Evolutionary conservation across 2,888 invertebrate genomes (phyloP).

Genomic region (Torymus texanus): DNA sequence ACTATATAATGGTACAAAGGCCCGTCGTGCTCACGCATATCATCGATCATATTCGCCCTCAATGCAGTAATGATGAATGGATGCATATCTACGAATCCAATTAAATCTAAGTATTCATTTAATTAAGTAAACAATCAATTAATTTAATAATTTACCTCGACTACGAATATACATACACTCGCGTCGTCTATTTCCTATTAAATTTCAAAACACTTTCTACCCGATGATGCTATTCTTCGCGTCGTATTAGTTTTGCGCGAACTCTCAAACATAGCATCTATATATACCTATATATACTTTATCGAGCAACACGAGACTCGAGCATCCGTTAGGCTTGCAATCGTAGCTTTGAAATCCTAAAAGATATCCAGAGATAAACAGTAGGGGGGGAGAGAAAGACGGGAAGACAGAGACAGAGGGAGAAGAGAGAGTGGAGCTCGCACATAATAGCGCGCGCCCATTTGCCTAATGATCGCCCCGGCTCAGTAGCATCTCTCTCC

Average conservation of each 20-base stretch:
- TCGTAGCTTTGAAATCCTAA: constrained; percentile 14
- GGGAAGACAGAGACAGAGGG: constrained; percentile 45
- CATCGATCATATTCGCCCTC: constrained; percentile 9
- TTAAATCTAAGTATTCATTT: constrained; percentile 22
- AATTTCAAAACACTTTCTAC: too few species aligned
- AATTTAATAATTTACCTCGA: constrained; percentile 12
- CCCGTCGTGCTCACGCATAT: not conserved
- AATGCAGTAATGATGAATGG: constrained; percentile 9
- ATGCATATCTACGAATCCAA: constrained; percentile 10
- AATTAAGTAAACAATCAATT: constrained; percentile 23
- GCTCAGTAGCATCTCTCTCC: not conserved
- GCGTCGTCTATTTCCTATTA: too few species aligned
- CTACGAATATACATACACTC: not conserved
- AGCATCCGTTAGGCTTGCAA: not conserved
- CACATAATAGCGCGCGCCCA: constrained; percentile 65
- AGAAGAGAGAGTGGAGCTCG: constrained; percentile 9
- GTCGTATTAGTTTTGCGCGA: too few species aligned
- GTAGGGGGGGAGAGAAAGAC: not conserved
- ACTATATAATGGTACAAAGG: constrained; percentile 22
- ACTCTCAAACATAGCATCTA: too few species aligned
- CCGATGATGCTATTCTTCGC: too few species aligned
- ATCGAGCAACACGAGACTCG: too few species aligned
- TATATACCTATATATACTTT: not conserved
- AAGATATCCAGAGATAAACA: constrained; percentile 12
- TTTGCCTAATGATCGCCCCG: constrained; percentile 71